These are phyloP conservation scores for Poecilia wingei DNA, from an alignment of 2,797 vertebrate genomes.

Conservation along the genomic window DNA sequence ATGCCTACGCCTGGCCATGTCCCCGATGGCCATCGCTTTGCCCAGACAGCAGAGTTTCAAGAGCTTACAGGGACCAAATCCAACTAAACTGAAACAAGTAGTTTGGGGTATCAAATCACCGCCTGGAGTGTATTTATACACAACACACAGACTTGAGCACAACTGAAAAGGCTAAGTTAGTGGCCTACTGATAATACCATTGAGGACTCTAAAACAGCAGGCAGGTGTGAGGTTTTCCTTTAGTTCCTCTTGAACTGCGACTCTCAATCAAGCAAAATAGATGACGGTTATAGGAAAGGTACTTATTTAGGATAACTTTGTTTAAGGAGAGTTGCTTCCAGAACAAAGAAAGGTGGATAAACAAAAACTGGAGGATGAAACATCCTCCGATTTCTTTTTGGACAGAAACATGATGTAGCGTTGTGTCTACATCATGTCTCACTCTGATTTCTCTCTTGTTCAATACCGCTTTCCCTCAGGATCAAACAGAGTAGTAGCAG, in stretches of 20 bases:
- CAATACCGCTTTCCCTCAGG: constrained; percentile 31
- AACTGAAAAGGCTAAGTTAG: constrained; percentile 22
- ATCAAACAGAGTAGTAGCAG: constrained; percentile 28
- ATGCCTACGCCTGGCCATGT: constrained; percentile 54
- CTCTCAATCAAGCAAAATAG: constrained; percentile 52
- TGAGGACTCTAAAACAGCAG: constrained; percentile 24
- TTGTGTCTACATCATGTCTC: constrained; percentile 33
- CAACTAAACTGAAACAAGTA: constrained; percentile 27
- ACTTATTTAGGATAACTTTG: constrained; percentile 38
- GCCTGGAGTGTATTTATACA: constrained; percentile 51
- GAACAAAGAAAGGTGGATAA: constrained; percentile 6
- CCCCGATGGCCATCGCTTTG: constrained; percentile 78
- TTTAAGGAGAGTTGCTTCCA: constrained; percentile 45
- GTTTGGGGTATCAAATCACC: constrained; percentile 37
- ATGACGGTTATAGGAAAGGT: constrained; percentile 39
- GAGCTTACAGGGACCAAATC: constrained; percentile 39
- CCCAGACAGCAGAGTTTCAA: constrained; percentile 79
- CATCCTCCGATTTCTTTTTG: constrained; percentile 25
- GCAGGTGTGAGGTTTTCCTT: constrained; percentile 26
- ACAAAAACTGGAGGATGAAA: constrained; percentile 5
- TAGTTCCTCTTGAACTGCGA: constrained; percentile 28
- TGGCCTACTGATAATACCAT: constrained; percentile 31
- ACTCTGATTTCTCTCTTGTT: constrained; percentile 40
- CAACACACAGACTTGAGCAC: constrained; percentile 35
- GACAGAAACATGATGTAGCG: constrained; percentile 17